Evolutionary conservation across 2,888 invertebrate species (phyloP).

Genomic region (Plebejus anna): DNA sequence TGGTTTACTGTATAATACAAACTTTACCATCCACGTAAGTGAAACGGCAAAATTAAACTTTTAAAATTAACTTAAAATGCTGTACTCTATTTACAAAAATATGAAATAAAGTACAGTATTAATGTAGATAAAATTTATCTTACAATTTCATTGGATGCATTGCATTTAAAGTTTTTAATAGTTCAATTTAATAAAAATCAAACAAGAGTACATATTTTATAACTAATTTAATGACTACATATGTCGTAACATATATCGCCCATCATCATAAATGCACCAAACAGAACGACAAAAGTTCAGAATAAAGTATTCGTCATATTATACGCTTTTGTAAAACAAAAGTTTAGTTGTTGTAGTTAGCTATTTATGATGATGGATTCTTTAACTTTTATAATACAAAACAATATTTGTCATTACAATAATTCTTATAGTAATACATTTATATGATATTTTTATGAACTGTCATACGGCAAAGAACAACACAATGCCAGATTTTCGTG

Average conservation of each 20-base stretch:
- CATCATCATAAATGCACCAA: slow-evolving; percentile 52
- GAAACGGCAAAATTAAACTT: slow-evolving; percentile 52
- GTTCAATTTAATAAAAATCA: slow-evolving; percentile 79
- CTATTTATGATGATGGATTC: neutral
- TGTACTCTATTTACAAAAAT: slow-evolving; percentile 39
- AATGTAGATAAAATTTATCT: slow-evolving; percentile 75
- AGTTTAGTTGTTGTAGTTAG: neutral
- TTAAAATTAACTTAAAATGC: slow-evolving; percentile 49
- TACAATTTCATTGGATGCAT: slow-evolving; percentile 77
- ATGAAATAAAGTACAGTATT: slow-evolving; percentile 56
- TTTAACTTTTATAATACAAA: slow-evolving; percentile 15
- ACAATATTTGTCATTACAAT: neutral
- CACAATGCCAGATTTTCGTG: neutral
- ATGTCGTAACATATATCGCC: slow-evolving; percentile 58
- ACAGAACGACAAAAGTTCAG: slow-evolving; percentile 17
- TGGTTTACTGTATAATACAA: slow-evolving; percentile 16
- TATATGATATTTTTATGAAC: neutral
- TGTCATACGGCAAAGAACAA: slow-evolving; percentile 18
- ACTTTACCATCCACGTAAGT: slow-evolving; percentile 17
- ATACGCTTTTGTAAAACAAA: neutral
- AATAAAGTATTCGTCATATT: neutral
- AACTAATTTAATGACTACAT: slow-evolving; percentile 56
- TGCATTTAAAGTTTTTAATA: slow-evolving; percentile 72
- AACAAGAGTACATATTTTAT: slow-evolving; percentile 62
- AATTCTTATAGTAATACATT: slow-evolving; percentile 11